Evolutionary conservation across 2,888 invertebrate genomes (phyloP), one percentile per base, ranked within the genome.

Genomic region (Pammene fasciana): DNA sequence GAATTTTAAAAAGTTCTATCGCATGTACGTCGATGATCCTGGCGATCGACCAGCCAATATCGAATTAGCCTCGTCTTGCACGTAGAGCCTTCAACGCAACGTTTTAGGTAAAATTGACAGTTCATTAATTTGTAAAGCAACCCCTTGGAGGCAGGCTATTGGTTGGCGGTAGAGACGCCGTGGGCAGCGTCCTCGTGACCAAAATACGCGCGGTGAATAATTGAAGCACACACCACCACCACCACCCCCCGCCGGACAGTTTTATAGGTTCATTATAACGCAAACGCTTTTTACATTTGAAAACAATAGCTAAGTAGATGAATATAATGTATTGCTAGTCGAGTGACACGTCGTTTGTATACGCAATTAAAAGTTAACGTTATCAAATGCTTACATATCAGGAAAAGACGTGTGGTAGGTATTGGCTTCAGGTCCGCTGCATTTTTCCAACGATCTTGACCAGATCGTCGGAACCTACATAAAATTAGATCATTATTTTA

Each of bases 171-270:
- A 76, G 78, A 78, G 79, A 77, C 75, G 74, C 48, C 43, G 67
- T 74, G 76, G 64, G 71, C 79, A 75, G 70, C 82, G 90, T 85
- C 89, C 89, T 86, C 89, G 87, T 89, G 88, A 88, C 90, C 88
- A 90, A 89, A 91, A 90, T 91, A 91, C 88, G 83, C 80, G 82
- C 77, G 77, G 76, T 91, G 90, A 91, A 91, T 92, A 86, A 91
- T 91, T 89, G 83, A 91, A 84, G 79, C 76, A 26, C 26, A 26
- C 2, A 4, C 26, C 72, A 76, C 76, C 78, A 76, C 82, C 75
- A 74, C 83, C 83, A 78, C 83, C 61, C 75, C 75, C 73, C 75
- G 76, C 73, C 78, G 73, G 72, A 82, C 82, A 82, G 82, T 82
- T 79, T 84, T 83, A 83, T 84, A 80, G 80, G 77, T 80, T 81